Evolutionary conservation across 2,113 vertebrate genomes (phyloP), one percentile per base, ranked within the genome.

Genomic region (Cyprinus carpio): DNA sequence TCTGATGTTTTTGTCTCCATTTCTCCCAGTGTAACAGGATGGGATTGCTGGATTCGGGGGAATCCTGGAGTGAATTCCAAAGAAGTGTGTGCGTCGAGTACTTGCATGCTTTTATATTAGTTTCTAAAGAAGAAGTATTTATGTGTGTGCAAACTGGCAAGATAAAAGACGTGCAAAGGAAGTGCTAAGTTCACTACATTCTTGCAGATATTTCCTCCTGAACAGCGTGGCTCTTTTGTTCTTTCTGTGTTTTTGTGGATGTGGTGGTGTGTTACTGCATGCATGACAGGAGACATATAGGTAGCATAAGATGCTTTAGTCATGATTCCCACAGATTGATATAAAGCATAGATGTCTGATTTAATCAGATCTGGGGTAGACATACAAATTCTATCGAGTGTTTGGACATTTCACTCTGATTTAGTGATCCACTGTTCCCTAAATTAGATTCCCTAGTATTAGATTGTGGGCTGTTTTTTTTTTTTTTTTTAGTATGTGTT

Each of bases 341-440:
- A 65, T 87, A 56, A 72, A 81, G 88, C 83, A 81, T 87, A 83
- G 87, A 81, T 90, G 87, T 89, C 88, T 82, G 85, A 87, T 90
- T 87, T 81, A 75, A 90, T 92, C 90, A 85, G 79, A 91, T 91
- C 88, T 81, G 81, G 76, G 60, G 31, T 27, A 23, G 13, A 16
- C 6, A 6, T 31, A 56, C 25, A 10, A 51, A 77, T 54, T 34
- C 49, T 31, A 49, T 76, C 23, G 25, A 54, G 27, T 56, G 75
- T 37, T 34, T 56, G 49, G 18, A 56, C 34, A 81, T 65, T 54
- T 85, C 58, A 13, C 60, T 15, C 65, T 62, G 11, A 27, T 84
- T 49, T 72, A 65, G 20, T 58, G 2, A 37, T 78, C 74, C n/a
- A n/a, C 46, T 84, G 54, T 56, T 56, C 54, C 4, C 54, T 56